Base-by-base conservation (phyloP, 2,888 invertebrate genomes). In the Meloe dianella region DNA sequence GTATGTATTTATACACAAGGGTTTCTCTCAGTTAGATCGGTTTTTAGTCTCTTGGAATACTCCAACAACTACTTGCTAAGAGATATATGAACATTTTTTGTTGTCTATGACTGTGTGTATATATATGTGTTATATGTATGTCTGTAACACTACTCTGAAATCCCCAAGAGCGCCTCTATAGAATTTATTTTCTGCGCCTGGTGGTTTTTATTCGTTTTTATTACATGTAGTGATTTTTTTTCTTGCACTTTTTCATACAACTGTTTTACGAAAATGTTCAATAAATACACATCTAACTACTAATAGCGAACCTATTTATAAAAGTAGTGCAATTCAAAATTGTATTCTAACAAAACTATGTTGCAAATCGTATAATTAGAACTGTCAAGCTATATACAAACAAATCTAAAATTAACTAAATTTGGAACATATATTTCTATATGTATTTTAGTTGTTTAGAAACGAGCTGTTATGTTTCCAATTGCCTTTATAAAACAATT, bases 1-100 rank as follows among this genome's bases (percentile, higher is more conserved):
- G 75, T 77, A 79, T 79, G 80, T 79, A 79, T 80, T 80, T 80
- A 79, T 78, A 80, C 78, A 51, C 51, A 75, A 76, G 76, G 74
- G 71, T 51, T 51, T 51, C 51, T 12, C 69, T 73, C 68, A 61
- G 65, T 35, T 32, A 72, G 71, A 76, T 76, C 73, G 74, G 77
- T 77, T 78, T 79, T 79, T 78, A 78, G 78, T 77, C 76, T 75
- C 73, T 73, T 67, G 72, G 12, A 74, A 73, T 72, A 69, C 67
- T 62, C 74, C 69, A 67, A 65, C 70, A 74, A 77, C 75, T 75
- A 74, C 74, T 73, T 71, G 73, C 76, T 66, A 70, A 74, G 73
- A 76, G 76, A 76, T 77, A 77, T 77, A 78, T 75, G 74, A 77
- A 75, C 72, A 76, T 75, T 77, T 77, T 78, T 77, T 77, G n/a